phyloP scores from a whole-genome alignment of 1,140 invertebrate species.

The Phocides pigmalion region DNA sequence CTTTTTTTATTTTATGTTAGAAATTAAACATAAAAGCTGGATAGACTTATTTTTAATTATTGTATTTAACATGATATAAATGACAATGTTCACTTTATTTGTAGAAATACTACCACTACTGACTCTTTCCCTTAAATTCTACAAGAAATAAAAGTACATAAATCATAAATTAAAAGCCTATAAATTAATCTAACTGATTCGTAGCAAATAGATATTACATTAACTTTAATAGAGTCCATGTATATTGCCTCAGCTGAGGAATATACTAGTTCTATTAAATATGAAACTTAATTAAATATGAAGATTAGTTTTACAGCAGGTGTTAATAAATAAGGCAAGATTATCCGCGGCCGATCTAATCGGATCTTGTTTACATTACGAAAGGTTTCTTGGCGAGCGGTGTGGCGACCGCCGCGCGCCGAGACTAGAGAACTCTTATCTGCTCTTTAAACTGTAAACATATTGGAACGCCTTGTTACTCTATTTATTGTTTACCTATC shows the following conservation, averaged over 20 bases:
- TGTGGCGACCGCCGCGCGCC: slow-evolving; percentile 20
- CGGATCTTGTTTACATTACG: slow-evolving; percentile 74
- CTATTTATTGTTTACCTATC: slow-evolving; percentile 74
- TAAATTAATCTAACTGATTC: slow-evolving; percentile 9
- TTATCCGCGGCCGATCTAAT: slow-evolving; percentile 70
- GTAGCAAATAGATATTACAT: slow-evolving; percentile 25
- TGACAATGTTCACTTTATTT: too few relatives aligned
- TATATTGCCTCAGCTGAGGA: slow-evolving; percentile 24
- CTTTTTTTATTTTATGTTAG: too few relatives aligned
- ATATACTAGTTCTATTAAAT: slow-evolving; percentile 34
- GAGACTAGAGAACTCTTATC: slow-evolving; percentile 46
- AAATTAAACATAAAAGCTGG: too few relatives aligned
- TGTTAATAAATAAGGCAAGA: slow-evolving; percentile 72
- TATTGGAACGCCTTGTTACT: slow-evolving; percentile 63
- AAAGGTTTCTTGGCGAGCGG: slow-evolving; percentile 49
- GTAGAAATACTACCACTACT: too few relatives aligned
- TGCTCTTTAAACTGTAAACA: slow-evolving; percentile 64
- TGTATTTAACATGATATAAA: too few relatives aligned
- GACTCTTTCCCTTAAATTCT: too few relatives aligned
- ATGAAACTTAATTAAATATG: slow-evolving; percentile 42
- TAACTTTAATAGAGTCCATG: slow-evolving; percentile 29
- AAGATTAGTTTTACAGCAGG: slow-evolving; percentile 52
- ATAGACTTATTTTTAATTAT: too few relatives aligned
- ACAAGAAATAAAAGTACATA: too few relatives aligned
- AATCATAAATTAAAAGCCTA: not conserved